These are phyloP conservation scores for Anoura caudifer DNA, from an alignment of 2,113 vertebrate genomes.

Conservation along the genomic window DNA sequence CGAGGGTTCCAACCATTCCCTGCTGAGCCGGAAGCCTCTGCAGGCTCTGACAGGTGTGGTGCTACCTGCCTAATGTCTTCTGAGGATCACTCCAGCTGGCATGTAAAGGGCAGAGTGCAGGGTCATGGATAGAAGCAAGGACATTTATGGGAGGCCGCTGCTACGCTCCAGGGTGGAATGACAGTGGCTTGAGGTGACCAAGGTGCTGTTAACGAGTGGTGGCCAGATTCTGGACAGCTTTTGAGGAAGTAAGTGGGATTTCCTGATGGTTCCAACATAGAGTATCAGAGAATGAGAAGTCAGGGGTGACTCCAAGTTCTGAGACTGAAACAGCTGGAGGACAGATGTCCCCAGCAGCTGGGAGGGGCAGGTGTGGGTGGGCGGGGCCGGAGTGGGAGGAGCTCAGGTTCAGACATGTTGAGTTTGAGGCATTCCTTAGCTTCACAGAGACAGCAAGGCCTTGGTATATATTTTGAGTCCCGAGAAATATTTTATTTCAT, in stretches of 20 bases:
- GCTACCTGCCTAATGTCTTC: neutral
- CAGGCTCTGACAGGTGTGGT: neutral
- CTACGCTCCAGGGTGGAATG: too few species aligned
- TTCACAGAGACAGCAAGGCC: neutral
- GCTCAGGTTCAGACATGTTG: neutral
- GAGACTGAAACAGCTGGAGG: neutral
- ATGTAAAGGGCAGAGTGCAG: neutral
- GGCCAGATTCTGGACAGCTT: neutral
- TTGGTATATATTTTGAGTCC: neutral
- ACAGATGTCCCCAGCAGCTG: neutral
- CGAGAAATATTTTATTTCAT: neutral
- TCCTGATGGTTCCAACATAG: neutral
- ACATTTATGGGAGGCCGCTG: neutral
- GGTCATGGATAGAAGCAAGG: neutral
- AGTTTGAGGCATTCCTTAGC: neutral
- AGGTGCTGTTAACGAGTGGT: too few species aligned
- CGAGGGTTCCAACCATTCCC: neutral
- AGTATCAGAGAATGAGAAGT: neutral
- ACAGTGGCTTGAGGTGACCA: too few species aligned
- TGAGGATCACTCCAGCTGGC: neutral
- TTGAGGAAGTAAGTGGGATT: neutral
- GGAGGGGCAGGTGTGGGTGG: neutral
- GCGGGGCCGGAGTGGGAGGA: accelerated
- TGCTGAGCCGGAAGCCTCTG: neutral
- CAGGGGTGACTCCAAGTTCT: neutral